Evolutionary conservation across 2,113 vertebrate genomes (phyloP).

Genomic region (Amblyopsis rosae): DNA sequence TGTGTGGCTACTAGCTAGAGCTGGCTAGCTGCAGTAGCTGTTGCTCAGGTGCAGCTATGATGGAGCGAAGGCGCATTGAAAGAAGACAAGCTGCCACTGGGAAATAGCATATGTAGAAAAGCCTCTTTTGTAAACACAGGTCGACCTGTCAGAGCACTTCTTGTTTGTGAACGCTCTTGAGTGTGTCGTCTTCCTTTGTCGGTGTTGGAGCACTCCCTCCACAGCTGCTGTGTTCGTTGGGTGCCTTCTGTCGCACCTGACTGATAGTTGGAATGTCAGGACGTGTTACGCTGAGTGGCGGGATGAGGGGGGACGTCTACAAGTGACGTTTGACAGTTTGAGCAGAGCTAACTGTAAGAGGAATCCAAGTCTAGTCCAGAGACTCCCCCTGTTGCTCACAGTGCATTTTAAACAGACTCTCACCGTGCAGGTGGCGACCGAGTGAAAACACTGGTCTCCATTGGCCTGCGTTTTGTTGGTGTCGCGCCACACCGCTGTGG

Average conservation of each 20-base stretch:
- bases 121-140: too few relatives aligned
- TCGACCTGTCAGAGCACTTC: not conserved
- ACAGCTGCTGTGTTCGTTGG: not conserved
- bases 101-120: too few relatives aligned
- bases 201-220: not conserved
- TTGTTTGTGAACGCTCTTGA: not conserved
- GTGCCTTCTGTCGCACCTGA: not conserved
- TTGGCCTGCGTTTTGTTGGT: conserved; percentile 22
- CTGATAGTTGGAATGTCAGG: conserved; percentile 10
- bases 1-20: too few relatives aligned
- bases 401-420: not conserved
- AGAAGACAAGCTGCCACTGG: too few relatives aligned
- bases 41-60: too few relatives aligned
- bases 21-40: too few relatives aligned
- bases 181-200: not conserved
- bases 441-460: conserved; percentile 35
- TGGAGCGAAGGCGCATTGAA: too few relatives aligned
- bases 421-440: conserved; percentile 21
- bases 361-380: not conserved
- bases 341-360: not conserved
- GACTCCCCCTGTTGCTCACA: conserved; percentile 9
- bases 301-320: not conserved
- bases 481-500: not conserved
- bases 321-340: not conserved
- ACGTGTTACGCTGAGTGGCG: not conserved